phyloP scores from a whole-genome alignment of 2,797 vertebrate genomes.

The Malurus leucopterus region DNA sequence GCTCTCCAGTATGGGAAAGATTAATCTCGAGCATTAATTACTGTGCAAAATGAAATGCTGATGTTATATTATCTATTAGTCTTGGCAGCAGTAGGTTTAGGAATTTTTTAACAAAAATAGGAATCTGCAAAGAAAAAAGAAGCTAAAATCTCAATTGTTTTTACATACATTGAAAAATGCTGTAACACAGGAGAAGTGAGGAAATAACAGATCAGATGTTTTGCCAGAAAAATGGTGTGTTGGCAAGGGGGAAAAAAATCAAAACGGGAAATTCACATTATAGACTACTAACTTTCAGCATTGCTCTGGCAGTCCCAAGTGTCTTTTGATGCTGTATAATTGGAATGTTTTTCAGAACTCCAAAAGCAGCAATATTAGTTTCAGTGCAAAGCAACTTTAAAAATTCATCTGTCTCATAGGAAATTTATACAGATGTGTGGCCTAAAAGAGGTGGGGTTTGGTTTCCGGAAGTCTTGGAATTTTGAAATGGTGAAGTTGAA shows the following conservation, averaged over 20 bases:
- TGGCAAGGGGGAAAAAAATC: background rate
- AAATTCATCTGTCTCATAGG: background rate
- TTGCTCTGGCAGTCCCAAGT: background rate
- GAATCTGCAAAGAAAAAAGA: background rate
- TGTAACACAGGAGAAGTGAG: background rate
- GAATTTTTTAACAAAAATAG: background rate
- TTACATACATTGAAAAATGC: background rate
- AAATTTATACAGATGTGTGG: background rate
- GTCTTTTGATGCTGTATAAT: background rate
- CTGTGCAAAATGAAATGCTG: conserved; percentile 52
- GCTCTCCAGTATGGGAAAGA: conserved; percentile 38
- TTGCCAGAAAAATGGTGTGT: background rate
- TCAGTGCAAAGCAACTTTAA: background rate
- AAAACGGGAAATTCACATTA: background rate
- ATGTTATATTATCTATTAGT: conserved; percentile 40
- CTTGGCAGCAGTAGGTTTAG: background rate
- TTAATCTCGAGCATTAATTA: conserved; percentile 61
- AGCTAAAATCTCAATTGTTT: background rate
- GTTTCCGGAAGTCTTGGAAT: background rate
- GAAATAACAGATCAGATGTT: background rate
- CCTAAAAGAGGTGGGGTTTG: background rate
- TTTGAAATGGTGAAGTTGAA: conserved; percentile 9
- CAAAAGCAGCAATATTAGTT: background rate
- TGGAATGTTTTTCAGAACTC: background rate
- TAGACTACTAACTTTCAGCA: background rate